A percentile compares a stretch with the other conserved stretches of the same genome.
Conservation (phyloP, 2,113 vertebrate genomes). For the Pristiophorus japonicus region DNA sequence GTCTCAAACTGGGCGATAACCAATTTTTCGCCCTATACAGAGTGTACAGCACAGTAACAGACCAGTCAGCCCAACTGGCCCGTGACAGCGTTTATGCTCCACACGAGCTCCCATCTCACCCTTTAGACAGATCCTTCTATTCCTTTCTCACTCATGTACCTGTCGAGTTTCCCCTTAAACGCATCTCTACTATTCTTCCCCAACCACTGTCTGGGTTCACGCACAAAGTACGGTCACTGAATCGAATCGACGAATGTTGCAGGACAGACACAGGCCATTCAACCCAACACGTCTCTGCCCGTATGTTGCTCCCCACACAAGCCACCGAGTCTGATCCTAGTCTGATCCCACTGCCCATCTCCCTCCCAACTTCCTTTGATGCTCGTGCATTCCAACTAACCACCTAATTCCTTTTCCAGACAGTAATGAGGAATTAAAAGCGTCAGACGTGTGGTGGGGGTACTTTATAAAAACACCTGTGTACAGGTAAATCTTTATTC, state of each 20-base stretch:
- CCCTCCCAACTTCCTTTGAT: neutral
- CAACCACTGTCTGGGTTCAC: neutral
- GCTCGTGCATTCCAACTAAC: neutral
- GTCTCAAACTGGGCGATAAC: no score
- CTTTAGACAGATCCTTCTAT: neutral
- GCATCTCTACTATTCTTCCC: neutral
- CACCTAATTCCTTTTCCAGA: neutral
- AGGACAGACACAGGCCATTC: neutral
- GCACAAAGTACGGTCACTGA: neutral
- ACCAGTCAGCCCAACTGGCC: neutral
- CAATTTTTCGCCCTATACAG: no score
- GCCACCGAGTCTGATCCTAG: neutral
- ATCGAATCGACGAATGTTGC: neutral
- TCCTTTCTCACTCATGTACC: neutral
- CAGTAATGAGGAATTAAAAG: neutral
- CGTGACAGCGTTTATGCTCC: neutral
- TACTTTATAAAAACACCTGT: neutral
- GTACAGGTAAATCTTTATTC: neutral
- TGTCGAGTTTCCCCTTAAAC: neutral
- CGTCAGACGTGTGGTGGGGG: neutral
- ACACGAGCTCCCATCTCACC: neutral
- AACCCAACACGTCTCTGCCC: neutral
- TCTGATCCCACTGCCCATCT: neutral
- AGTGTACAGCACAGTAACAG: no score
- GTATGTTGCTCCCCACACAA: neutral